phyloP scores from a whole-genome alignment of 2,888 invertebrate species.

The Sphaeridia pumilis region DNA sequence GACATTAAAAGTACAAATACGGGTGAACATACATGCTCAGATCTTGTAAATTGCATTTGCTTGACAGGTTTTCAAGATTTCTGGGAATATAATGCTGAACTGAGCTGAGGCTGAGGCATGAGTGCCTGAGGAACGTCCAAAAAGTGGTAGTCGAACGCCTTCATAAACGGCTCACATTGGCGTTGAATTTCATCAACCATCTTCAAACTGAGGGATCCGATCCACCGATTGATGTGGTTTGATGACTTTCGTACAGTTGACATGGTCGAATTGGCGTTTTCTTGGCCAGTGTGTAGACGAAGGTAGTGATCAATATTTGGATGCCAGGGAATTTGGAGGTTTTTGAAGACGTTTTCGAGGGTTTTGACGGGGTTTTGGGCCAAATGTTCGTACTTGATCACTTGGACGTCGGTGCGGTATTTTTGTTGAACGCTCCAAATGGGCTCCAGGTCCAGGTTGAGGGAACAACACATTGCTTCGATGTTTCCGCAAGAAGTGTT shows the following conservation, averaged over 20 bases:
- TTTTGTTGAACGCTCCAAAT: background rate
- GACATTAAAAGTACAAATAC: too few relatives aligned
- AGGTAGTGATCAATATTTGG: slow-evolving; percentile 1
- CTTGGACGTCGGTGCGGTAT: background rate
- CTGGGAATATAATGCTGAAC: too few relatives aligned
- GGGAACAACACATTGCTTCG: background rate
- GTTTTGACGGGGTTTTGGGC: background rate
- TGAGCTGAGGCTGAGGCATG: too few relatives aligned
- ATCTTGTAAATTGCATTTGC: too few relatives aligned
- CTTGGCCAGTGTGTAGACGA: background rate
- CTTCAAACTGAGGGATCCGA: background rate
- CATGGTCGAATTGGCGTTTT: background rate
- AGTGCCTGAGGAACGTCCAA: background rate
- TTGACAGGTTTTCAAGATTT: too few relatives aligned
- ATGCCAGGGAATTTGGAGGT: slow-evolving; percentile 4
- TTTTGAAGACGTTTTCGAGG: background rate
- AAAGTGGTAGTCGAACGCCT: background rate
- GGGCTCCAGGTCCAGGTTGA: slow-evolving; percentile 3
- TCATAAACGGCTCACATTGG: slow-evolving; percentile 1
- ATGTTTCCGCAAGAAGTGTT: slow-evolving; percentile 1
- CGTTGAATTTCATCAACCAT: background rate
- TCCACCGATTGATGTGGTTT: background rate
- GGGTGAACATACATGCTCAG: too few relatives aligned
- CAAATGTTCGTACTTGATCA: slow-evolving; percentile 9
- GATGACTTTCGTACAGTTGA: slow-evolving; percentile 4